Evolutionary conservation across 2,888 invertebrate species (phyloP), one percentile per base, ranked within the genome.

Genomic region (Acanthoscelides obtectus): DNA sequence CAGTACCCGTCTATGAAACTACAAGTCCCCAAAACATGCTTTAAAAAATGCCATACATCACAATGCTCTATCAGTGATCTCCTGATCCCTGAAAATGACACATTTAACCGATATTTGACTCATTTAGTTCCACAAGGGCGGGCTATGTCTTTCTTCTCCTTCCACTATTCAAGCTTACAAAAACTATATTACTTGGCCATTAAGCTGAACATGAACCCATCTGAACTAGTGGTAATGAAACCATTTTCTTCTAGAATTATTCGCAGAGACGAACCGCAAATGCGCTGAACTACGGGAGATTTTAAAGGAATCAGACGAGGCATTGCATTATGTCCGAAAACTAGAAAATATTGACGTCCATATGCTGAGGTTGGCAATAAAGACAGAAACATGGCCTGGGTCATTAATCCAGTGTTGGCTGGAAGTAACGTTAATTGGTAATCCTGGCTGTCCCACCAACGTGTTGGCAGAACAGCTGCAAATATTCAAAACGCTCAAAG

Each of bases 401-500:
- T 80, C 80, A 64, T 74, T 83, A 12, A 77, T 83, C 2, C 95
- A 95, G 84, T 93, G 94, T 2, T 86, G 97, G 80, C 87, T 97
- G 73, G 93, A 95, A 22, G 90, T 97, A 64, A 94, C 96, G 86
- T 92, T 97, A 63, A 87, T 96, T 66, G 87, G 94, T 0, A 94
- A 95, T 84, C 96, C 97, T 0, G 93, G 94, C 79, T 93, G 92
- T 71, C 94, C 96, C 77, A 91, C 95, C 22, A 89, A 92, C 69
- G 90, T 92, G 68, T 89, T 96, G 76, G 93, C 94, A 0, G 92
- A 93, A 77, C 95, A 97, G 82, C 86, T 98, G 70, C 86, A 94
- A 67, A 92, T 97, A 88, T 89, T 97, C 69, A 93, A 96, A 83
- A 90, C 93, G 76, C 87, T 97, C 0, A 95, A 97, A 86, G 93